Conservation (phyloP, 2,888 invertebrate species). For the Netelia inedita region DNA sequence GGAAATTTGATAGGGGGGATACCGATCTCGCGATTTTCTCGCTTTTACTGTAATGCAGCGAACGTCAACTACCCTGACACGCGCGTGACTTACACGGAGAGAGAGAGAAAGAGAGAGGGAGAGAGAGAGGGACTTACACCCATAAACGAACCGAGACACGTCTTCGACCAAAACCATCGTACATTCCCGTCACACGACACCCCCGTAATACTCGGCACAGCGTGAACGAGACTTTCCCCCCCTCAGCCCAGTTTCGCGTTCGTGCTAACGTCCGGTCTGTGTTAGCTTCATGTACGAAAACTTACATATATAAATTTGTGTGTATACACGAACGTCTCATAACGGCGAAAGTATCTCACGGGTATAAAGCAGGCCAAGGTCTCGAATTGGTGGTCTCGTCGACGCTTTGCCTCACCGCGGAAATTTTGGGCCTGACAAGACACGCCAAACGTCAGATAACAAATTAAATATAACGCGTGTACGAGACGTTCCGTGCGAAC, state of each 20-base stretch:
- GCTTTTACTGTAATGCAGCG: background rate
- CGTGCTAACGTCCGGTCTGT: slow-evolving; percentile 37
- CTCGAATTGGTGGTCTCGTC: slow-evolving; percentile 58
- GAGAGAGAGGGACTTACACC: background rate
- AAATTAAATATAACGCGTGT: slow-evolving; percentile 12
- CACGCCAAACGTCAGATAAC: slow-evolving; percentile 55
- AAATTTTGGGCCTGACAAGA: slow-evolving; percentile 46
- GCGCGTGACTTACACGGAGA: background rate
- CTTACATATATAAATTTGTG: slow-evolving; percentile 8
- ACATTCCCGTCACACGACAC: slow-evolving; percentile 37
- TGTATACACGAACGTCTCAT: slow-evolving; percentile 31
- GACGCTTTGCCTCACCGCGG: slow-evolving; percentile 25
- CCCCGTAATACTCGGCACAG: slow-evolving; percentile 16
- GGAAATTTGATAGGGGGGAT: background rate
- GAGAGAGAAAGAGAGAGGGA: too few relatives aligned
- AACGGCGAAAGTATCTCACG: slow-evolving; percentile 58
- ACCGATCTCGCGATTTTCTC: background rate
- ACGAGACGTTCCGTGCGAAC: too few relatives aligned
- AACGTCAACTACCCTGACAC: background rate
- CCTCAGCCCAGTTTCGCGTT: slow-evolving; percentile 12
- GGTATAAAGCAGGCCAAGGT: slow-evolving; percentile 64
- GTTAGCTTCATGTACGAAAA: slow-evolving; percentile 12
- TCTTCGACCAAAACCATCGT: slow-evolving; percentile 1
- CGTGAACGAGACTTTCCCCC: slow-evolving; percentile 23
- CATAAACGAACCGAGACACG: background rate